A percentile compares a stretch with the other conserved stretches of the same genome.
phyloP scores from a whole-genome alignment of 2,888 invertebrate genomes.

The Himalopsyche japonica region DNA sequence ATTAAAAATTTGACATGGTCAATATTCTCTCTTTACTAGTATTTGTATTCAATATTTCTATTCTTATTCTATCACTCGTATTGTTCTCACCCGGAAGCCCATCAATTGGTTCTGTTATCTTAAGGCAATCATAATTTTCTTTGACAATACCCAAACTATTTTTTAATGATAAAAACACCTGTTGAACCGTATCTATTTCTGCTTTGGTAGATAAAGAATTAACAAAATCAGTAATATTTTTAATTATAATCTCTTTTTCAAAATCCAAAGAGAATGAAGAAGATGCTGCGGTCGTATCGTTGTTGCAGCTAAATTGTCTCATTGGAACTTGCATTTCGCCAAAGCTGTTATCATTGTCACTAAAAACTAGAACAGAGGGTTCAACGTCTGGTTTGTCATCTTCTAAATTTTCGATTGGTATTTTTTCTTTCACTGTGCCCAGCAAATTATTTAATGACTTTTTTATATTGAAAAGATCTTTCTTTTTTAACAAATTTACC shows the following conservation, averaged over 20 bases:
- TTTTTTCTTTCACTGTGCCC: background rate
- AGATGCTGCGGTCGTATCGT: background rate
- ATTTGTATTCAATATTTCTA: background rate
- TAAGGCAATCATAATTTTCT: background rate
- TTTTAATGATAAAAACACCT: background rate
- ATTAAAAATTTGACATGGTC: background rate
- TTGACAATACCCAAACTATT: background rate
- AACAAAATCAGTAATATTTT: background rate
- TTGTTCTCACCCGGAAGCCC: background rate
- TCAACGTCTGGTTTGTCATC: background rate
- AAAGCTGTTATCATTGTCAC: background rate
- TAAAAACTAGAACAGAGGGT: background rate
- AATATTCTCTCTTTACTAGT: background rate
- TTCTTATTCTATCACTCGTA: background rate
- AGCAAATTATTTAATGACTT: background rate
- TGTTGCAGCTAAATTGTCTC: background rate
- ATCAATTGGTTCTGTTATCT: background rate
- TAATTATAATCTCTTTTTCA: background rate
- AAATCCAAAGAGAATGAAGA: background rate
- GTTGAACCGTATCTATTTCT: background rate
- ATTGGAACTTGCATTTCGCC: background rate
- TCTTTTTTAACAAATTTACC: background rate
- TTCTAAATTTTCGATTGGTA: background rate
- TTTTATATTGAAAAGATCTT: background rate
- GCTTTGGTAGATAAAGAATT: background rate